These are phyloP conservation scores for Trichosurus vulpecula DNA, from an alignment of 2,797 vertebrate genomes.

Conservation along the genomic window DNA sequence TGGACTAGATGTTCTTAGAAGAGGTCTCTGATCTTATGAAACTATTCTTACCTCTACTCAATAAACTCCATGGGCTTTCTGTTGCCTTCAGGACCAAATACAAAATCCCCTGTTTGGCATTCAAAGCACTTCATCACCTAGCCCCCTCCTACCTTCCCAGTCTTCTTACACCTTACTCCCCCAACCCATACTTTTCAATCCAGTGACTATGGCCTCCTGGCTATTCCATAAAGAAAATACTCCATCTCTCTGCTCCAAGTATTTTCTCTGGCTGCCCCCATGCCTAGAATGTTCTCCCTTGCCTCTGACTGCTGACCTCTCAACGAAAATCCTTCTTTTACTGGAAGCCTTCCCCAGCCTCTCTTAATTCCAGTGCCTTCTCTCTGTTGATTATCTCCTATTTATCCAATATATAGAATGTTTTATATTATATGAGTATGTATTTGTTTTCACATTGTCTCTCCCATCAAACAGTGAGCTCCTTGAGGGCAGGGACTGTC, in stretches of 20 bases:
- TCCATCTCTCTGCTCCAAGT: neutral
- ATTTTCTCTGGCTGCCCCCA: neutral
- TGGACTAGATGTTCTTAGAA: neutral
- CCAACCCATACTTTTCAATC: neutral
- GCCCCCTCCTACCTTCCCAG: neutral
- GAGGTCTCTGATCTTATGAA: neutral
- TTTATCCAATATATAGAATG: neutral
- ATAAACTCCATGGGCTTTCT: neutral
- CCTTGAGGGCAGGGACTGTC: neutral
- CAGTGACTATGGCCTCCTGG: neutral
- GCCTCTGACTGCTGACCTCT: neutral
- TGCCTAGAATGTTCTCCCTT: neutral
- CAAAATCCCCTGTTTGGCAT: neutral
- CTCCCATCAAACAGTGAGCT: neutral
- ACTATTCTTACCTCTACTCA: neutral
- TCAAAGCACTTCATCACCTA: neutral
- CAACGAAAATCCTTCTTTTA: neutral
- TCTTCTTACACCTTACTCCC: neutral
- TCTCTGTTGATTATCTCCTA: neutral
- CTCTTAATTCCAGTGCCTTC: neutral
- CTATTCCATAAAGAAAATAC: neutral
- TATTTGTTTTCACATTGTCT: neutral
- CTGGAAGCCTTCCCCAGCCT: neutral
- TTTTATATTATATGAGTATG: neutral
- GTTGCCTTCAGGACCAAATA: neutral